phyloP scores from a whole-genome alignment of 1,140 invertebrate species.

The Drosophila melanogaster region Release_6_plus_ISO1_MT NT_037436.4:22849001-22849500 shows the following conservation, averaged over 20 bases:
- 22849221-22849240: conserved; percentile 6
- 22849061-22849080: conserved; percentile 35
- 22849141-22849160: conserved; percentile 73
- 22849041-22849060: conserved; percentile 8
- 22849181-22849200: conserved; percentile 21
- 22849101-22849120: conserved; percentile 74
- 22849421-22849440: not conserved
- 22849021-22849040: conserved; percentile 12
- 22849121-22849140: conserved; percentile 66
- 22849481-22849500: too few relatives aligned
- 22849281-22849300: conserved; percentile 79
- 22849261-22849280: conserved; percentile 25
- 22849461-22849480: too few relatives aligned
- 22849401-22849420: not conserved
- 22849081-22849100: conserved; percentile 78
- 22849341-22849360: conserved; percentile 25
- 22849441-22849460: not conserved
- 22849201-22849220: conserved; percentile 11
- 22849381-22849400: conserved; percentile 52
- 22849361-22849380: conserved; percentile 54
- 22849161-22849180: conserved; percentile 44
- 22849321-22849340: conserved; percentile 28
- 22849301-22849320: conserved; percentile 49
- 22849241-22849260: conserved; percentile 5
- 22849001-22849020: not conserved